Conservation (phyloP, 2,888 invertebrate species). For the Hirtodrosophila trivittata region DNA sequence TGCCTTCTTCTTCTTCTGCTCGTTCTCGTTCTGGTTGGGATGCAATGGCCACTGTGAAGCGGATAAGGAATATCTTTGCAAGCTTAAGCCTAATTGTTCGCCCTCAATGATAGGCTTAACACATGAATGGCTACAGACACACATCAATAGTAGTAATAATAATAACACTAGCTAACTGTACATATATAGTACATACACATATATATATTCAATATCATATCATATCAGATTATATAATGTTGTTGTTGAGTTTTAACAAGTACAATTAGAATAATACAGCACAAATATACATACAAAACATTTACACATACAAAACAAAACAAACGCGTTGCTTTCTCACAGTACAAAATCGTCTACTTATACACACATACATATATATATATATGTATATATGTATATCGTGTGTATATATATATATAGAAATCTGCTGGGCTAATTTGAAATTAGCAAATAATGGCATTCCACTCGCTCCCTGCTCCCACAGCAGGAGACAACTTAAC, state of each 20-base stretch:
- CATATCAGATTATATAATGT: slow-evolving; percentile 36
- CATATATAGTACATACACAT: slow-evolving; percentile 29
- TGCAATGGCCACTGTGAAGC: slow-evolving; percentile 40
- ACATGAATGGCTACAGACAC: no score
- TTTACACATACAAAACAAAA: slow-evolving; percentile 60
- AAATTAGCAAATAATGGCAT: slow-evolving; percentile 75
- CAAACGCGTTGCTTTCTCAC: slow-evolving; percentile 51
- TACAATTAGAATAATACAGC: slow-evolving; percentile 48
- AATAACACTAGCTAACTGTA: slow-evolving; percentile 48
- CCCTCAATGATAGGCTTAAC: no score
- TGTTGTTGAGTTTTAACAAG: slow-evolving; percentile 51
- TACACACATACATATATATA: slow-evolving; percentile 28
- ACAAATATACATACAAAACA: slow-evolving; percentile 51
- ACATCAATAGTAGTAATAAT: slow-evolving; percentile 26
- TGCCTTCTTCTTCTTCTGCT: slow-evolving; percentile 17
- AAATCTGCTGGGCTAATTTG: slow-evolving; percentile 71
- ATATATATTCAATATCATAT: slow-evolving; percentile 15
- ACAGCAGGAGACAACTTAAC: slow-evolving; percentile 62
- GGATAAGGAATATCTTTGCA: slow-evolving; percentile 50
- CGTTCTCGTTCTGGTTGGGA: slow-evolving; percentile 21
- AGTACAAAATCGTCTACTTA: slow-evolving; percentile 71
- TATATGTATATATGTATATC: slow-evolving; percentile 29
- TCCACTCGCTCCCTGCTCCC: slow-evolving; percentile 34
- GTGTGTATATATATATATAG: slow-evolving; percentile 31
- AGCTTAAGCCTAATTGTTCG: slow-evolving; percentile 37